Evolutionary conservation across 1,140 invertebrate species (phyloP).

Genomic region (Zaprionus davidi): DNA sequence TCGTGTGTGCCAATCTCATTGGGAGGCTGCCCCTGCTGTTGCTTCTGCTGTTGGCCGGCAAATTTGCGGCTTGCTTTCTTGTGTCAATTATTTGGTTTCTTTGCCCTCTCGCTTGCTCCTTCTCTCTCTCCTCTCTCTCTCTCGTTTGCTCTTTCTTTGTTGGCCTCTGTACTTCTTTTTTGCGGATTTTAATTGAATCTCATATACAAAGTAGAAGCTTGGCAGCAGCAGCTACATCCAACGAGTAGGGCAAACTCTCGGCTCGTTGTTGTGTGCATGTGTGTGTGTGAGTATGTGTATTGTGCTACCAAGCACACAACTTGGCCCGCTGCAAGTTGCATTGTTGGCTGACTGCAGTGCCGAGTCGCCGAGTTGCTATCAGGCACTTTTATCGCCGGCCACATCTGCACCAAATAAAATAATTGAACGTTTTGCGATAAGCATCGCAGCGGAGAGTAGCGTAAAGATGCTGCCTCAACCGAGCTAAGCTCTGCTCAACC

Average conservation of each 20-base stretch:
- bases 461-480: conserved; percentile 18
- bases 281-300: conserved; percentile 24
- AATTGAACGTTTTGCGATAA: conserved; percentile 82
- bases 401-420: conserved; percentile 82
- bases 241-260: conserved; percentile 47
- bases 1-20: conserved; percentile 33
- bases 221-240: conserved; percentile 31
- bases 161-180: conserved; percentile 18
- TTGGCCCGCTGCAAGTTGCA: conserved; percentile 40
- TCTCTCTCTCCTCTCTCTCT: not conserved
- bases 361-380: conserved; percentile 60
- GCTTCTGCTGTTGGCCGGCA: conserved; percentile 39
- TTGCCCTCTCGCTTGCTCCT: conserved; percentile 37
- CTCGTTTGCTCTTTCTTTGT: not conserved
- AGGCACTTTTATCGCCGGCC: conserved; percentile 76
- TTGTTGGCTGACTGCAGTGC: conserved; percentile 39
- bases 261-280: not conserved
- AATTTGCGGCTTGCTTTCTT: conserved; percentile 80
- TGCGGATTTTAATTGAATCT: conserved; percentile 78
- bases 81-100: conserved; percentile 77
- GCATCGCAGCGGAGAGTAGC: conserved; percentile 50
- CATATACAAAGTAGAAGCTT: conserved; percentile 74
- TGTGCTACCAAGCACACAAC: conserved; percentile 29
- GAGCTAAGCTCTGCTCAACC: conserved; percentile 28
- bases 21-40: conserved; percentile 3